Evolutionary conservation across 1,140 invertebrate genomes (phyloP).

Genomic region (Lepidurus couesii): DNA sequence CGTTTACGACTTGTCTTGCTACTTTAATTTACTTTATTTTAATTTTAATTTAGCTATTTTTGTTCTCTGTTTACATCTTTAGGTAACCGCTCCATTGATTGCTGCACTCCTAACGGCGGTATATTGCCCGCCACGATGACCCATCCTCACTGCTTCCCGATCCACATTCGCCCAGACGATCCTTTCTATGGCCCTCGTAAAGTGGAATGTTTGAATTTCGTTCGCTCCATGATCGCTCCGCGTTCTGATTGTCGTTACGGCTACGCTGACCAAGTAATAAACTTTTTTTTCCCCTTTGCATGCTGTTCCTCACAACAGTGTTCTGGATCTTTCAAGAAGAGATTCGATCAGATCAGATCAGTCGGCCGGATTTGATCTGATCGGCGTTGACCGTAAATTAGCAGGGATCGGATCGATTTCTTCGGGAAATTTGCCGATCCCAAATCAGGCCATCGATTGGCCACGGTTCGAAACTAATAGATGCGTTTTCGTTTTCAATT

Average conservation of each 20-base stretch:
- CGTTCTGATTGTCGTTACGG: constrained; percentile 59
- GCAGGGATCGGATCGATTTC: too few species aligned
- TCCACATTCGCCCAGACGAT: constrained; percentile 40
- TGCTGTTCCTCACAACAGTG: neutral
- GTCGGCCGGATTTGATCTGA: too few species aligned
- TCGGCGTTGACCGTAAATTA: too few species aligned
- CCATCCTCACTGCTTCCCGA: constrained; percentile 41
- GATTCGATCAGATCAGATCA: too few species aligned
- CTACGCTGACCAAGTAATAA: constrained; percentile 58
- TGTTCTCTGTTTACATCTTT: neutral
- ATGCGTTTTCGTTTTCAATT: too few species aligned
- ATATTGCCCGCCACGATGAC: constrained; percentile 20
- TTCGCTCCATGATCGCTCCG: constrained; percentile 57
- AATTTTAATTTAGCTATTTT: neutral
- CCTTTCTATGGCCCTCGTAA: constrained; percentile 49
- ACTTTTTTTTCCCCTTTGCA: neutral
- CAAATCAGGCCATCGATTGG: too few species aligned
- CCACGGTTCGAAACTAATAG: too few species aligned
- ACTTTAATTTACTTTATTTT: too few species aligned
- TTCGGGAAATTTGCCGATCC: too few species aligned
- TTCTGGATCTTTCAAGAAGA: too few species aligned
- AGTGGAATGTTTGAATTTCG: constrained; percentile 65
- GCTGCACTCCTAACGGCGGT: constrained; percentile 33
- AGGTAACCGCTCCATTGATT: constrained; percentile 33
- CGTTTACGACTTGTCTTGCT: too few species aligned